These are phyloP conservation scores for Amphiprion percula DNA, from an alignment of 2,113 vertebrate genomes.

Conservation along the genomic window DNA sequence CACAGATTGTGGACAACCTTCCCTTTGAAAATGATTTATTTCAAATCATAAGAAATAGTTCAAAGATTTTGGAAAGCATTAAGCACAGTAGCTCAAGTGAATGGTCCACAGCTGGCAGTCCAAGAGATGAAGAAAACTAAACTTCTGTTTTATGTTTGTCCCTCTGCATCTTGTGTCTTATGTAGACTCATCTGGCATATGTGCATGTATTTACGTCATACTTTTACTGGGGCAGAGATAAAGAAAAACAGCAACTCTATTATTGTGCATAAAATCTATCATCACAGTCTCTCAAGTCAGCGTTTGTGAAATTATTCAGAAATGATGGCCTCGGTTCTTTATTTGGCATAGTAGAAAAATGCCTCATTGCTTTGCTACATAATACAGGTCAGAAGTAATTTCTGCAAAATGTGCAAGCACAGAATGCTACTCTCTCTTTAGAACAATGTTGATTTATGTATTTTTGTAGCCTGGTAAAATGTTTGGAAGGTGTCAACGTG, in stretches of 20 bases:
- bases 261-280: background rate
- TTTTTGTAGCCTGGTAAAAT: background rate
- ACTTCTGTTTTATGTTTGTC: background rate
- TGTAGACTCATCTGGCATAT: background rate
- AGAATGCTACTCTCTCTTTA: background rate
- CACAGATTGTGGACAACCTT: conserved; percentile 11
- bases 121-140: conserved; percentile 5
- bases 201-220: background rate
- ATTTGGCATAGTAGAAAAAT: too few relatives aligned
- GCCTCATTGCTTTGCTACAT: background rate
- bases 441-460: conserved; percentile 1
- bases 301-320: background rate
- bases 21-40: conserved; percentile 43
- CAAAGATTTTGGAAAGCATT: conserved; percentile 20
- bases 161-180: background rate
- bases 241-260: background rate
- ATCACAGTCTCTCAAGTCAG: background rate
- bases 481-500: background rate
- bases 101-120: conserved; percentile 11
- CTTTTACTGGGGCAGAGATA: background rate
- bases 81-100: conserved; percentile 2
- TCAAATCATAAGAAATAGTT: conserved; percentile 35
- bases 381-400: background rate
- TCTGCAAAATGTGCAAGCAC: background rate
- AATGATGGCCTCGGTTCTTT: background rate